These are phyloP conservation scores for Misgurnus anguillicaudatus DNA, from an alignment of 2,113 vertebrate species.

Conservation along the genomic window DNA sequence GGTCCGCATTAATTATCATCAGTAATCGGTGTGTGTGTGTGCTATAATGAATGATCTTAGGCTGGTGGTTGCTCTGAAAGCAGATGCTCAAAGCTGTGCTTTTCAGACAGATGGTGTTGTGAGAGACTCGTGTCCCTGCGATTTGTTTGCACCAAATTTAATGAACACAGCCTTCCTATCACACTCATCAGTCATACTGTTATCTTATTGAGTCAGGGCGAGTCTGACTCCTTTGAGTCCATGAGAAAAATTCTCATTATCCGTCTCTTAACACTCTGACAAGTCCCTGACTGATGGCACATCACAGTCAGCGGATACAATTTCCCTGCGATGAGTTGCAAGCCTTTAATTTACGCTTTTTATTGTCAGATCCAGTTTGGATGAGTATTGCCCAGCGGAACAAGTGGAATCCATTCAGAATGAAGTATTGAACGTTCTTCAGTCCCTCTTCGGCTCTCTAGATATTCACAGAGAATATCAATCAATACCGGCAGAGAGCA, in stretches of 20 bases:
- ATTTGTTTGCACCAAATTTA: constrained; percentile 23
- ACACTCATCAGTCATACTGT: constrained; percentile 2
- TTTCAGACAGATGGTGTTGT: constrained; percentile 19
- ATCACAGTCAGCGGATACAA: not conserved
- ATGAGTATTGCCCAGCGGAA: constrained; percentile 95
- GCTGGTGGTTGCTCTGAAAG: not conserved
- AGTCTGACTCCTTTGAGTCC: not conserved
- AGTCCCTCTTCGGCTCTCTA: constrained; percentile 77
- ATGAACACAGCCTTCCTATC: constrained; percentile 8
- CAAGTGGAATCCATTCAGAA: constrained; percentile 90
- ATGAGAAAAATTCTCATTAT: not conserved
- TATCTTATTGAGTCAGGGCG: constrained; percentile 1
- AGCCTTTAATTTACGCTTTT: not conserved
- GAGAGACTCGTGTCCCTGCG: constrained; percentile 3
- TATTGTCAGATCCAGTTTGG: constrained; percentile 86
- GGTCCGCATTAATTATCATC: constrained; percentile 21
- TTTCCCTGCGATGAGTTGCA: too few species aligned
- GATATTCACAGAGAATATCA: constrained; percentile 85
- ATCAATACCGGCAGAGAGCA: constrained; percentile 29
- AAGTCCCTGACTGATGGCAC: not conserved
- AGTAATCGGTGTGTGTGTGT: not conserved
- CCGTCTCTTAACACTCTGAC: not conserved
- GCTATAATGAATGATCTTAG: not conserved
- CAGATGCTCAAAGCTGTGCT: not conserved
- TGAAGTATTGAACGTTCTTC: constrained; percentile 76